Base-by-base conservation (phyloP, 1,140 invertebrate species). In the Belonocnema kinseyi region DNA sequence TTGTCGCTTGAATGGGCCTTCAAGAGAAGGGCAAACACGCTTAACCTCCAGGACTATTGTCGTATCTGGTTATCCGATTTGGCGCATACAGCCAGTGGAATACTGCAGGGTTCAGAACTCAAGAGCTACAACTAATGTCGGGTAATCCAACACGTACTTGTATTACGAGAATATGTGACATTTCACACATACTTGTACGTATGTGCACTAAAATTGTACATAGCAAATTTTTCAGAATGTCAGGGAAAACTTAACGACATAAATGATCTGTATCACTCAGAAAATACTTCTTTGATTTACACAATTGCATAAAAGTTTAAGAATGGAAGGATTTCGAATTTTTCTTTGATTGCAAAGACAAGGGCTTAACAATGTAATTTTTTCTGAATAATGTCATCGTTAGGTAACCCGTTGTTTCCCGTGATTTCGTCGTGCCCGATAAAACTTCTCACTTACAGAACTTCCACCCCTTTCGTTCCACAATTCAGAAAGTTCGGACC, bases 1-100 rank as follows among this genome's bases (percentile, higher is more conserved):
- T 90, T 90, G 89, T 90, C 82, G 84, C 81, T 73, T 86, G 85
- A 88, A 89, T 88, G 85, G 87, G 85, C 85, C 88, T 85, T 89
- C 88, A 86, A 90, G 89, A 90, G 89, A 89, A 90, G 85, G 88
- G 89, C 88, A 90, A 90, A 90, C 89, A 90, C 85, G 89, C 89
- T 90, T 90, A 90, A 90, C 89, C 89, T 89, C 84, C 86, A 84
- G 85, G 85, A 79, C 88, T 85, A 89, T 90, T 89, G 89, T 90
- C 86, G 85, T 82, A 78, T 81, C 81, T 79, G 87, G 85, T 90
- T 88, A 90, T 90, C 89, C 89, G 89, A 90, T 90, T 90, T 90
- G 85, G 83, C 84, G 86, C 77, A 83, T 83, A 77, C 79, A 56
- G 77, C 77, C 78, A 73, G 72, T 26, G 71, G 54, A 56, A n/a